These are phyloP conservation scores for Sylvia borin DNA, from an alignment of 2,797 vertebrate genomes.

Conservation along the genomic window DNA sequence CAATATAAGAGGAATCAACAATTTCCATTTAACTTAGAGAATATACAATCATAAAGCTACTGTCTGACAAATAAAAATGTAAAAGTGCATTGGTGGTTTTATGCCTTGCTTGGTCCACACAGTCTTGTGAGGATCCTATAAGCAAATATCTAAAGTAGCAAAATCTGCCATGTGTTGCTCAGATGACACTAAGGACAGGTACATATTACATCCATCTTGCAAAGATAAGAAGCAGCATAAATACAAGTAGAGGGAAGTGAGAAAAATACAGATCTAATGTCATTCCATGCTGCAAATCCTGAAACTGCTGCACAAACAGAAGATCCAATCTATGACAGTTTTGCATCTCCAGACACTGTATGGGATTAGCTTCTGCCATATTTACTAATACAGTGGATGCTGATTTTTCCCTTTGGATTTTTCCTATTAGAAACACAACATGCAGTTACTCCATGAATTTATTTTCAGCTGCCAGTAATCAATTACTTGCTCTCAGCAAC, in stretches of 20 bases:
- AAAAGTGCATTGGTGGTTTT: neutral
- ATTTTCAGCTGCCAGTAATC: neutral
- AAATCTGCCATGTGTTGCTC: neutral
- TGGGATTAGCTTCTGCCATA: neutral
- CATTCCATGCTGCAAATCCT: neutral
- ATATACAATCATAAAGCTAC: neutral
- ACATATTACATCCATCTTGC: neutral
- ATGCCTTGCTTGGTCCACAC: neutral
- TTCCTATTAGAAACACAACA: neutral
- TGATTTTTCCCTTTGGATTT: neutral
- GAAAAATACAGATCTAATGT: constrained; percentile 43
- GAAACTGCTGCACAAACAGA: neutral
- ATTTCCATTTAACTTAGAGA: neutral
- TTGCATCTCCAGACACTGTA: neutral
- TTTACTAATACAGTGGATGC: neutral
- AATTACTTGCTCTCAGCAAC: neutral
- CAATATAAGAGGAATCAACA: neutral
- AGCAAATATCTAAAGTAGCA: neutral
- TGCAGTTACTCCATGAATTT: neutral
- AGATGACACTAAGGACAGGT: neutral
- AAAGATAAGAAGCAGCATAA: neutral
- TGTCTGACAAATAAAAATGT: neutral
- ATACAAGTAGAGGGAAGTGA: neutral
- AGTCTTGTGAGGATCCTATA: neutral
- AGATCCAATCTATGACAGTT: neutral